Conservation (phyloP, 2,797 vertebrate species). For the Nasua narica region DNA sequence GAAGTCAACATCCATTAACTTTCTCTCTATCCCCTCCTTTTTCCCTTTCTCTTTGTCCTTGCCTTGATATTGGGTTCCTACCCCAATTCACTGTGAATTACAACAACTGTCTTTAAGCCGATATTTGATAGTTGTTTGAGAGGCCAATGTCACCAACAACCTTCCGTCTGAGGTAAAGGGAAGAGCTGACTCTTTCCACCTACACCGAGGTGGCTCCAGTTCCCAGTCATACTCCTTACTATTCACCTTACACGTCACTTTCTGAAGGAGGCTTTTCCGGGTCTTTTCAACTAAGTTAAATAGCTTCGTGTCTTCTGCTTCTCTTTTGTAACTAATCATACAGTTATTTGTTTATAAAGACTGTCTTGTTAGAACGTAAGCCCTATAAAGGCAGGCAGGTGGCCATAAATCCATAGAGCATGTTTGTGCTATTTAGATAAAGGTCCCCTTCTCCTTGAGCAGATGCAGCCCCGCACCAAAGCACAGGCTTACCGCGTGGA, state of each 20-base stretch:
- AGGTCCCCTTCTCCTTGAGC: not conserved
- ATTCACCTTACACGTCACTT: not conserved
- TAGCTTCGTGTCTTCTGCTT: not conserved
- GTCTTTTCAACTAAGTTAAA: not conserved
- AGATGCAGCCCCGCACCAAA: fast-evolving
- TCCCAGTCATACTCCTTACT: not conserved
- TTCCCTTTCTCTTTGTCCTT: not conserved
- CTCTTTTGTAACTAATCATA: not conserved
- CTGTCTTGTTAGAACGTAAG: not conserved
- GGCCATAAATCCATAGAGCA: not conserved
- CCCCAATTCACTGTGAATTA: not conserved
- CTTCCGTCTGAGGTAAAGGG: not conserved
- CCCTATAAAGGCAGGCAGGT: not conserved
- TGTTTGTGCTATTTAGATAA: not conserved
- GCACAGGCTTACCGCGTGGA: not conserved
- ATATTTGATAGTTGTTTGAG: not conserved
- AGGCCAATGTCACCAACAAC: not conserved
- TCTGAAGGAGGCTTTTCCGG: not conserved
- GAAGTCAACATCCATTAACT: not conserved
- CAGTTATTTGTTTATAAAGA: not conserved
- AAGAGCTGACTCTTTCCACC: not conserved
- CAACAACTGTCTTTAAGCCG: not conserved
- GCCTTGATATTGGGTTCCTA: not conserved
- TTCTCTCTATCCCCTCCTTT: not conserved
- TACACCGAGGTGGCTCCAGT: not conserved